Base-by-base conservation (phyloP, 2,888 invertebrate species). In the Nemoura dubitans region DNA sequence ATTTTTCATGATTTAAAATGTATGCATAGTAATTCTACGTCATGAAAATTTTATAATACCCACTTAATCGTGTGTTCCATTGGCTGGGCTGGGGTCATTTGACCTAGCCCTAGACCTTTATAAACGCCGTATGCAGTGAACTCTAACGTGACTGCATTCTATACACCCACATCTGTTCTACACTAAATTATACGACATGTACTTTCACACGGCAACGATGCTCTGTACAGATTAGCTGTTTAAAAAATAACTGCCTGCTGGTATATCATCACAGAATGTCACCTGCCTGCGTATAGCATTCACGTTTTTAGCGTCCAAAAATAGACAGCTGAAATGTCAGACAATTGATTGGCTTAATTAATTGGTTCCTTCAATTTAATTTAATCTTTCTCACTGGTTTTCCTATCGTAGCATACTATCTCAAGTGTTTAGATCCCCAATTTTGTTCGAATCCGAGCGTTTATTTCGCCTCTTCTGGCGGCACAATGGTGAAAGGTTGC, bases 41-140 rank as follows among this genome's bases (percentile, higher is more conserved):
- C 59, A 7, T 21, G 59, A 21, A 7, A 6, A 36, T 3, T 36
- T 36, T 36, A 6, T 36, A 36, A 6, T 36, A 36, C 36, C 3
- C 10, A 6, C 36, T 36, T 36, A 10, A 21, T 59, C 59, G 59
- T 21, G 14, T 3, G 59, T 59, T 59, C 21, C 59, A 21, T 16
- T 59, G 59, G 59, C 59, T 59, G 59, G 59, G 36, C 36, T 36
- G 36, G 59, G 59, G 59, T 59, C 59, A 59, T 59, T 59, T 59
- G 59, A 59, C 59, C 59, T 59, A 59, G 59, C 59, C 59, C 59
- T 59, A 59, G 59, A 59, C 59, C 59, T 59, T 59, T 59, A 36
- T 59, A 21, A 21, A 59, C 59, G 59, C 14, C 59, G 59, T 59
- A 59, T 59, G 59, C 59, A 59, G 14, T 14, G 59, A 59, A 59